These are phyloP conservation scores for Apodemus agrarius DNA, from an alignment of 2,797 vertebrate genomes.

Conservation along the genomic window DNA sequence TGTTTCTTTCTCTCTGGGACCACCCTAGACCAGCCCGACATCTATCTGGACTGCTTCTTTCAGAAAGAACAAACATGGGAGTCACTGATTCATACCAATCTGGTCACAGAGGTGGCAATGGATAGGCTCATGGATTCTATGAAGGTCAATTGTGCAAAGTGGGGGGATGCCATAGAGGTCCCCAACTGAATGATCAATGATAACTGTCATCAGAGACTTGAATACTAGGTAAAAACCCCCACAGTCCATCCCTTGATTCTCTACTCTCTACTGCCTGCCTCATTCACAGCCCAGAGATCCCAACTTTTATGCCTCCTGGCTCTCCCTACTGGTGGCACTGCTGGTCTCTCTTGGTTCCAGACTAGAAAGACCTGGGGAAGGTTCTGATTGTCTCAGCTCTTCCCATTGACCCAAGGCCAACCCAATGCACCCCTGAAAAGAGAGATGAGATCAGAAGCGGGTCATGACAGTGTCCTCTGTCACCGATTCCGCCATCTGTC, in stretches of 20 bases:
- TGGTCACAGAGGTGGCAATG: background rate
- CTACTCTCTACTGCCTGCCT: background rate
- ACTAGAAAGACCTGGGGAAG: background rate
- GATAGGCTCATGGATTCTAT: background rate
- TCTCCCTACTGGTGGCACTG: background rate
- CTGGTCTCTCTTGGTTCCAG: background rate
- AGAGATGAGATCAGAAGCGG: background rate
- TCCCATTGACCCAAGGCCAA: background rate
- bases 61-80: background rate
- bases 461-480: background rate
- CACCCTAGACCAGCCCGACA: background rate
- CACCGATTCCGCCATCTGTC: background rate
- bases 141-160: background rate
- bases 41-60: background rate
- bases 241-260: background rate
- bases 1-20: background rate
- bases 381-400: background rate
- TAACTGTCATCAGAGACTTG: background rate
- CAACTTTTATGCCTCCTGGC: background rate
- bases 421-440: background rate
- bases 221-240: background rate
- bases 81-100: background rate
- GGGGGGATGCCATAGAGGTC: background rate
- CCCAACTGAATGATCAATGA: background rate
- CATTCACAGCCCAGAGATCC: background rate